Percentiles rank a stretch among this genome's conserved stretches.
Evolutionary conservation across 1,140 invertebrate genomes (phyloP).

Genomic region (Scaptomyza montana): DNA sequence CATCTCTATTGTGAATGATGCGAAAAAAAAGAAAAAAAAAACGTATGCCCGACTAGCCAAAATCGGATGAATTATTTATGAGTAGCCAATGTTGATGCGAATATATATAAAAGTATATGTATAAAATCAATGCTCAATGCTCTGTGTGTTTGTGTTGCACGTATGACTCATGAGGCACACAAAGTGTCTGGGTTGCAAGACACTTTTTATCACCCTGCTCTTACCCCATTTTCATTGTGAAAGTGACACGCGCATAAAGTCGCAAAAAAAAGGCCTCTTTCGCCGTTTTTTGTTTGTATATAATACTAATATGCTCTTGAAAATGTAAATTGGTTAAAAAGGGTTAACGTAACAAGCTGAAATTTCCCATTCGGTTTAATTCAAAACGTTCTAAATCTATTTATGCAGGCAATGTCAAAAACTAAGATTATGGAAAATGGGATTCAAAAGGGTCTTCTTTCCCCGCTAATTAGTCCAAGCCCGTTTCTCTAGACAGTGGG

Average conservation of each 20-base stretch:
- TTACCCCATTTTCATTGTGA: conserved; percentile 40
- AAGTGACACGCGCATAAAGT: conserved; percentile 65
- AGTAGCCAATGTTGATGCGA: conserved; percentile 5
- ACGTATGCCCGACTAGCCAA: not conserved
- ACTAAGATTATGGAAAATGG: no score
- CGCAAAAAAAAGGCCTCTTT: not conserved
- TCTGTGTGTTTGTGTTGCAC: no score
- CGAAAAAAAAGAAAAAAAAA: no score
- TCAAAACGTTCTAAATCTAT: no score
- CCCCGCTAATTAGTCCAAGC: no score
- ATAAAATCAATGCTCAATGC: not conserved
- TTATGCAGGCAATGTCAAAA: no score
- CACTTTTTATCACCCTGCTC: not conserved
- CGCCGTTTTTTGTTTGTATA: not conserved
- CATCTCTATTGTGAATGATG: not conserved
- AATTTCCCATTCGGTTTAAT: no score
- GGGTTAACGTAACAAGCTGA: not conserved
- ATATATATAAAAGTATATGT: not conserved
- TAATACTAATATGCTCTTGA: not conserved
- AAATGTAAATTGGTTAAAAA: not conserved
- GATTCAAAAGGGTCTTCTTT: no score
- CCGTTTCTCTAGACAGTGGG: no score
- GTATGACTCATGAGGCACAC: not conserved
- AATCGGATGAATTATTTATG: conserved; percentile 54
- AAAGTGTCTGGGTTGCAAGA: conserved; percentile 1